Evolutionary conservation across 2,888 invertebrate species (phyloP), one percentile per base, ranked within the genome.

Genomic region (Andrena trimmerana): DNA sequence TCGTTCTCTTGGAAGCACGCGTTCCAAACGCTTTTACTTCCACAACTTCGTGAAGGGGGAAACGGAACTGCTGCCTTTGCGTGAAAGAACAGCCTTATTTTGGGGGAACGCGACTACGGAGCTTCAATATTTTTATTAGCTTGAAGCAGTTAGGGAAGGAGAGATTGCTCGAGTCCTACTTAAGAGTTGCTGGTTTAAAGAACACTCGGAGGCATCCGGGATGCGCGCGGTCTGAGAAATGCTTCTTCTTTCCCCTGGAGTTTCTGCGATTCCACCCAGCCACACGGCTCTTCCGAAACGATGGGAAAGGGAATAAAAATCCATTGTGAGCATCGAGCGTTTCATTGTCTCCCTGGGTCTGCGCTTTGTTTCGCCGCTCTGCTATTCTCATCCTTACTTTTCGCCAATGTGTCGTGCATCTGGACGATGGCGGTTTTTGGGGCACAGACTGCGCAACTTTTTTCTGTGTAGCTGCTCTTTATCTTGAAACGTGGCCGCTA

Each of bases 241-340:
- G 72, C 36, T 73, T 36, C 33, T 73, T 70, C 33, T 73, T 70
- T 20, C 50, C 20, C 31, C 48, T 54, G n/a, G n/a, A 13, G 69
- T 57, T 31, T 66, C 62, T 48, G 57, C 77, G 70, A 80, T 77
- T 57, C 71, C 31, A 48, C 60, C 66, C 31, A 33, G 72, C 36
- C 81, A 60, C 72, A 59, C 42, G 62, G 33, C 27, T 24, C 59
- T 20, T 52, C 29, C 27, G 71, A 60, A 57, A 59, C 62, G 66
- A 27, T 81, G 74, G 68, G 81, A 85, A 78, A 73, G 76, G 79
- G 74, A 70, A 86, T 75, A 70, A 86, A 85, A 82, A 82, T 69
- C 72, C 63, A 73, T 82, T 85, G 78, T 69, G 54, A 50, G 29
- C 42, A 48, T 33, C 68, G 54, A 33, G 62, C 62, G 66, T 48